Percentiles rank a stretch among this genome's conserved stretches.
Evolutionary conservation across 2,888 invertebrate genomes (phyloP).

Genomic region (Ophioninae sp.): DNA sequence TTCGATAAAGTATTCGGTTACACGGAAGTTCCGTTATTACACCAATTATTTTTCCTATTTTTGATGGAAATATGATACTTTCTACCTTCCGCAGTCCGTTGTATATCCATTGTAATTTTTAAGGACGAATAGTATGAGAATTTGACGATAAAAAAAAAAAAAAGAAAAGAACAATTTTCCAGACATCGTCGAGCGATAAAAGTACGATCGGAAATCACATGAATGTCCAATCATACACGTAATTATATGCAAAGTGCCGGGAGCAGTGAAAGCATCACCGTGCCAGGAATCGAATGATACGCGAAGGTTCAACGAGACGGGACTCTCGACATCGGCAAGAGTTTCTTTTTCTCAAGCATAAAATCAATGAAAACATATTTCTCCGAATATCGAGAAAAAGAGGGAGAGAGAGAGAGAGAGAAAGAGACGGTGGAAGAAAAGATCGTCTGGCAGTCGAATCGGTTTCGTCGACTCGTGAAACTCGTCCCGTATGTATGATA

Average conservation of each 20-base stretch:
- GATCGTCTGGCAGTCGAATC: slow-evolving; percentile 40
- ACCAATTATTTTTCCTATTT: no score
- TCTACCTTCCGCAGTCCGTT: neutral
- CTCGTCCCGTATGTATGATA: slow-evolving; percentile 61
- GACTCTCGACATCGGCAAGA: slow-evolving; percentile 26
- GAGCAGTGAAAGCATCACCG: slow-evolving; percentile 8
- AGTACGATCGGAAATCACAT: slow-evolving; percentile 23
- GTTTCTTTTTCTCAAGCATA: slow-evolving; percentile 30
- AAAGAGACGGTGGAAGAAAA: slow-evolving; percentile 4
- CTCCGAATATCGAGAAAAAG: neutral
- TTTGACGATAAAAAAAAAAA: neutral
- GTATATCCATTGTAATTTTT: neutral
- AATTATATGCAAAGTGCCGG: slow-evolving; percentile 30
- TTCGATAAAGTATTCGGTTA: no score
- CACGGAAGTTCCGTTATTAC: no score
- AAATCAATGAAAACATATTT: slow-evolving; percentile 49
- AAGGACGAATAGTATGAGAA: neutral
- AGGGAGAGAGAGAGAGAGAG: slow-evolving; percentile 30
- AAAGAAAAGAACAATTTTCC: neutral
- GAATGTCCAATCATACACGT: slow-evolving; percentile 44
- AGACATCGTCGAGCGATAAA: slow-evolving; percentile 12
- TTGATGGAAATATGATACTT: no score
- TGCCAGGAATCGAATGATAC: slow-evolving; percentile 50
- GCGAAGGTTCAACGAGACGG: slow-evolving; percentile 18
- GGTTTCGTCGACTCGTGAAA: slow-evolving; percentile 59